Evolutionary conservation across 64 coral and sea anemone genomes (phyloP).

Genomic region (Astreopora myriophthalma): DNA sequence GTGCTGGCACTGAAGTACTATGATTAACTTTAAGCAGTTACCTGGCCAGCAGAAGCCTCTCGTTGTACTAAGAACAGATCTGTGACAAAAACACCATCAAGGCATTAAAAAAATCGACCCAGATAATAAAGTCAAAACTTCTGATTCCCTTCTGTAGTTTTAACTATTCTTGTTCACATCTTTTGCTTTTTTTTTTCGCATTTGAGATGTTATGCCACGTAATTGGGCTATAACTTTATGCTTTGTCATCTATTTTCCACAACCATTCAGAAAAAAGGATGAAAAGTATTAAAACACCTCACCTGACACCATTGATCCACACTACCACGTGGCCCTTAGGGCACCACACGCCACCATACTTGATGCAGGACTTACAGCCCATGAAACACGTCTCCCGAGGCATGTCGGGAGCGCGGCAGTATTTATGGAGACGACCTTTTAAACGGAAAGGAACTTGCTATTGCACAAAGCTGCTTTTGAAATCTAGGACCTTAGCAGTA

Average conservation of each 20-base stretch:
- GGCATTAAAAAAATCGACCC: background rate
- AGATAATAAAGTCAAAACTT: background rate
- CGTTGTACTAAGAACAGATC: constrained; percentile 82
- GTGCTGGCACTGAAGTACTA: too few relatives aligned
- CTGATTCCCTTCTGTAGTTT: too few relatives aligned
- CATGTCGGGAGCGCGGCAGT: constrained; percentile 81
- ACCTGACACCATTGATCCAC: constrained; percentile 97
- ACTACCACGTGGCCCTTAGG: constrained; percentile 87
- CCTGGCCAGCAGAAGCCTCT: constrained; percentile 97
- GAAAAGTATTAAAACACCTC: too few relatives aligned
- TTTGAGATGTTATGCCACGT: too few relatives aligned
- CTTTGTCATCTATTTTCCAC: too few relatives aligned
- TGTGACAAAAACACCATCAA: constrained; percentile 34
- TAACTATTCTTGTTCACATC: background rate
- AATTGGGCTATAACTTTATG: too few relatives aligned
- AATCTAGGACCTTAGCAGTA: background rate
- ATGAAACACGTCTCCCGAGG: constrained; percentile 76
- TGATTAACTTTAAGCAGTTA: constrained; percentile 8
- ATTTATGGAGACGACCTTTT: constrained; percentile 83
- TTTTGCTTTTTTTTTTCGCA: background rate
- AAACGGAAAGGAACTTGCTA: background rate
- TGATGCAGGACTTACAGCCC: constrained; percentile 72
- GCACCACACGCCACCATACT: constrained; percentile 88
- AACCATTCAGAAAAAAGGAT: too few relatives aligned
- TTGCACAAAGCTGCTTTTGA: background rate